A percentile compares a stretch with the other conserved stretches of the same genome.
These are phyloP conservation scores for Cheilosia vulpina DNA, from an alignment of 2,888 invertebrate species.

Conservation along the genomic window DNA sequence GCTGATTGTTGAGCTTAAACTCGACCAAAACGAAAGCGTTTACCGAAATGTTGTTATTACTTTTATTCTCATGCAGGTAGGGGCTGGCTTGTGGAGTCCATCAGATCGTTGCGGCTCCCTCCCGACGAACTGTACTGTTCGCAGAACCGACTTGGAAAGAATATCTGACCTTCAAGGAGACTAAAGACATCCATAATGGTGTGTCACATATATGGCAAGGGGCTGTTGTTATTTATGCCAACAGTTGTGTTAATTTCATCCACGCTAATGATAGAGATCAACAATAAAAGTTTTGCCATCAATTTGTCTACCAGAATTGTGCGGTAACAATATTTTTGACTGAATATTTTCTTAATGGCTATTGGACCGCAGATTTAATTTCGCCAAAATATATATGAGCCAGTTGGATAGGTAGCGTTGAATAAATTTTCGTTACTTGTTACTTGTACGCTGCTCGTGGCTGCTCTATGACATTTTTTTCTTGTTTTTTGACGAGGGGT, in stretches of 20 bases:
- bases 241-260: constrained; percentile 65
- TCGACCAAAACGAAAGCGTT: constrained; percentile 60
- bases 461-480: background rate
- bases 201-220: constrained; percentile 47
- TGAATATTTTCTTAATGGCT: constrained; percentile 47
- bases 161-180: constrained; percentile 53
- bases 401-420: constrained; percentile 41
- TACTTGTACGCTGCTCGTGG: constrained; percentile 30
- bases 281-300: constrained; percentile 74
- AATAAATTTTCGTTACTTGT: constrained; percentile 53
- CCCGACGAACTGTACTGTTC: constrained; percentile 29
- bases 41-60: constrained; percentile 38
- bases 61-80: constrained; percentile 1
- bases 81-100: background rate
- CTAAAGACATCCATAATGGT: constrained; percentile 40
- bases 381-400: constrained; percentile 40
- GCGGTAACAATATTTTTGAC: constrained; percentile 11
- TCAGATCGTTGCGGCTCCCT: constrained; percentile 9
- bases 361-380: constrained; percentile 67
- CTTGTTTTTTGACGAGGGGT: constrained; percentile 10
- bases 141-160: constrained; percentile 25
- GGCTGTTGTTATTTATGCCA: constrained; percentile 60
- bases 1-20: constrained; percentile 54
- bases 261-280: constrained; percentile 70
- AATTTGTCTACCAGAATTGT: constrained; percentile 64